Base-by-base conservation (phyloP, 2,797 vertebrate species). In the Melanotaenia pygmaea region DNA sequence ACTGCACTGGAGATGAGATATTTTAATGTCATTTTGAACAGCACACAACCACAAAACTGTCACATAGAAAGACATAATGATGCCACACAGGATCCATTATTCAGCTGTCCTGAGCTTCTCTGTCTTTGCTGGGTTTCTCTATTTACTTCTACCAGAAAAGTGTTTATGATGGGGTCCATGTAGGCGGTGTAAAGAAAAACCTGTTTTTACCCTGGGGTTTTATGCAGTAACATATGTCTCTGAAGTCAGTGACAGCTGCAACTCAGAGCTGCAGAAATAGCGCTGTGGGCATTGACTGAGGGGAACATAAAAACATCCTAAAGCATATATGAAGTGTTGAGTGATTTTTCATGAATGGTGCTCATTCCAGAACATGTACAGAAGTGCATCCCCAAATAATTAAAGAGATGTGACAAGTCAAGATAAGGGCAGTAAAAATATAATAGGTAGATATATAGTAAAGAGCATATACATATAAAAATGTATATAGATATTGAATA, bases 201-300 rank as follows among this genome's bases (percentile, higher is more conserved):
- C 6, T 72, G 47, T 80, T 67, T 88, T 74, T 54, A 69, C 79
- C 72, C 76, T 66, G 59, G 86, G 77, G 86, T 67, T 85, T 83
- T 59, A 73, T 69, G 81, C 76, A 64, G 70, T 64, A 70, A 59
- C 82, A 75, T 72, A 59, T 64, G 62, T 74, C 60, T 81, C 60
- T 73, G 70, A 83, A 78, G 69, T 62, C 70, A 82, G 66, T 70
- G 82, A 83, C 89, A 88, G 83, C 86, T 92, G 90, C 73, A 85
- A 67, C 75, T 82, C 86, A 85, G 88, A 91, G 88, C 86, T 90
- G 77, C 83, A 79, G 72, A 89, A 78, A 81, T 63, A 83, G 66
- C 64, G 75, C 88, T 67, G 35, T 53, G 76, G 82, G 90, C 84
- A 77, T 80, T 50, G 58, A 79, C 70, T 58, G 24, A 30, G 57